phyloP scores from a whole-genome alignment of 2,888 invertebrate species.

The Rhodophaea formosa region DNA sequence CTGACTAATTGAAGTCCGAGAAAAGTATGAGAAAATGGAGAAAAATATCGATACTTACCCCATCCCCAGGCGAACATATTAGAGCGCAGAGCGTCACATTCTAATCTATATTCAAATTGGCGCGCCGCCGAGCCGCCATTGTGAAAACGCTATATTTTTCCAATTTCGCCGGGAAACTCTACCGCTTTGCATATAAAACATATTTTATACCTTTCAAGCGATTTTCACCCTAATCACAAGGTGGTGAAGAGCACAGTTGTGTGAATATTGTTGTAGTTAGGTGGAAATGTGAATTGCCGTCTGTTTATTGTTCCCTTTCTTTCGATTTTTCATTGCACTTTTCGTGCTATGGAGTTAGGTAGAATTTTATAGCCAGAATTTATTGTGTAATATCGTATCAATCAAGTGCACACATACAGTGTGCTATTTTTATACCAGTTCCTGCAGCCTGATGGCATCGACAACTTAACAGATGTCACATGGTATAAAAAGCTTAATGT shows the following conservation, averaged over 20 bases:
- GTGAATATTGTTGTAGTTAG: neutral
- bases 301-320: conserved; percentile 5
- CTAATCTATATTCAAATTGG: conserved; percentile 80
- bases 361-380: too few relatives aligned
- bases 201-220: conserved; percentile 21
- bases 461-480: too few relatives aligned
- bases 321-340: neutral
- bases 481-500: too few relatives aligned
- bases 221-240: conserved; percentile 30
- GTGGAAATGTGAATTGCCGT: conserved; percentile 5
- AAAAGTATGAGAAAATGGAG: neutral
- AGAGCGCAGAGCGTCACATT: conserved; percentile 73
- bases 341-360: neutral
- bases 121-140: conserved; percentile 62
- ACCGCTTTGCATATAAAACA: conserved; percentile 48
- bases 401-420: too few relatives aligned
- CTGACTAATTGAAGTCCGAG: too few relatives aligned
- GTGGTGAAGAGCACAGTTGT: conserved; percentile 11
- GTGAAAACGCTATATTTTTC: conserved; percentile 76
- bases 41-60: conserved; percentile 19
- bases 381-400: too few relatives aligned
- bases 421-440: too few relatives aligned
- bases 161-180: conserved; percentile 71
- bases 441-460: too few relatives aligned
- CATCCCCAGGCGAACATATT: conserved; percentile 65